Evolutionary conservation across 2,888 invertebrate species (phyloP).

Genomic region (Cheilosia pagana): DNA sequence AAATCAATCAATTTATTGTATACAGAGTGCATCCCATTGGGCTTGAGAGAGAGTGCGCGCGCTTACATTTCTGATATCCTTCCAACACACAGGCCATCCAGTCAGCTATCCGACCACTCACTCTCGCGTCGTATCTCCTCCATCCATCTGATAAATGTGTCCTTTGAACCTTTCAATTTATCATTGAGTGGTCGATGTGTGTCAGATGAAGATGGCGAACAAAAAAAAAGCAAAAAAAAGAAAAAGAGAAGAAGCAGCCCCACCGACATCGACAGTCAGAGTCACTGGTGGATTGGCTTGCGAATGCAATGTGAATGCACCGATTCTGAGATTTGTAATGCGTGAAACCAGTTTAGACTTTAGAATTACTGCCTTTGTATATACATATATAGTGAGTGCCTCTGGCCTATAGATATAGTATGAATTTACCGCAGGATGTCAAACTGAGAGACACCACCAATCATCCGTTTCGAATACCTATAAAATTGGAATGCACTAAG

Average conservation of each 20-base stretch:
- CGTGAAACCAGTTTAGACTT: conserved; percentile 73
- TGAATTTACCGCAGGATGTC: conserved; percentile 54
- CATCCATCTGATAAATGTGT: conserved; percentile 75
- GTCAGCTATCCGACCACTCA: conserved; percentile 58
- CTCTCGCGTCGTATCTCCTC: conserved; percentile 72
- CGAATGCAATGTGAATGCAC: conserved; percentile 49
- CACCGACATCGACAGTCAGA: conserved; percentile 11
- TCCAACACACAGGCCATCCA: conserved; percentile 19
- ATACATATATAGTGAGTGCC: background rate
- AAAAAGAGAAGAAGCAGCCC: conserved; percentile 7
- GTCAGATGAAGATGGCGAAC: conserved; percentile 72
- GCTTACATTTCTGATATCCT: conserved; percentile 69
- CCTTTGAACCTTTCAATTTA: conserved; percentile 75
- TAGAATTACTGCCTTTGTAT: conserved; percentile 53
- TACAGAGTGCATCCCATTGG: conserved; percentile 53
- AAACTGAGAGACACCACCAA: conserved; percentile 62
- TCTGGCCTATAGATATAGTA: conserved; percentile 18
- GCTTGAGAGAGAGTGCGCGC: conserved; percentile 3
- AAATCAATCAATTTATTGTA: conserved; percentile 75
- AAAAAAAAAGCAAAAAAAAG: conserved; percentile 23
- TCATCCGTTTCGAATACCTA: conserved; percentile 50
- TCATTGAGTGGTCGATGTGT: conserved; percentile 75
- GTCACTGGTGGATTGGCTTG: conserved; percentile 26
- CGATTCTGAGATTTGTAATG: conserved; percentile 60
- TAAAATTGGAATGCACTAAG: conserved; percentile 47